phyloP scores from a whole-genome alignment of 2,797 vertebrate species.

The Melopsittacus undulatus region DNA sequence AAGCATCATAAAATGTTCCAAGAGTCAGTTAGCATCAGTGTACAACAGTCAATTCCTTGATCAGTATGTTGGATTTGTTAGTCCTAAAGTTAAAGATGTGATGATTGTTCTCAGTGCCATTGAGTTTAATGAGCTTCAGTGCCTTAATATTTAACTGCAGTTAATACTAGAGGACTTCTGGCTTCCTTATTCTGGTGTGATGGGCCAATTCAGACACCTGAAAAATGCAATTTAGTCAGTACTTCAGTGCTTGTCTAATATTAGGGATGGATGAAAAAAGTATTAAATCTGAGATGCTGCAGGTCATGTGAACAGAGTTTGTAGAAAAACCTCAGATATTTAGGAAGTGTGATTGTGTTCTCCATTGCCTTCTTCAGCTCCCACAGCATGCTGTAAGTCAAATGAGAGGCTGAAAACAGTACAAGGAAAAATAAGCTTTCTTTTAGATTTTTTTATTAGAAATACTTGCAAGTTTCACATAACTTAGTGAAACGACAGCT shows the following conservation, averaged over 20 bases:
- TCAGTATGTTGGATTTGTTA: background rate
- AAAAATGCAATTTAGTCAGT: background rate
- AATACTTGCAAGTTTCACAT: slow-evolving; percentile 27
- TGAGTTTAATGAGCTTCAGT: slow-evolving; percentile 1
- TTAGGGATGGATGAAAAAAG: background rate
- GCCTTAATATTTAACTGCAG: background rate
- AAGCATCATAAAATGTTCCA: background rate
- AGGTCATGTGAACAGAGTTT: background rate
- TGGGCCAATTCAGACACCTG: background rate
- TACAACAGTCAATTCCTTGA: background rate
- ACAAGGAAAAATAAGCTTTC: slow-evolving; percentile 5
- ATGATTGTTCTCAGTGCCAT: background rate
- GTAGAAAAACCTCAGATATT: background rate
- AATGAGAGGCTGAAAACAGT: background rate
- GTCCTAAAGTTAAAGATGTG: background rate
- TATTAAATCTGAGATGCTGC: background rate
- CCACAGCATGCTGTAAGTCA: background rate
- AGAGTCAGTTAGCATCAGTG: background rate
- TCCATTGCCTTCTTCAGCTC: background rate
- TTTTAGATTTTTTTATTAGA: slow-evolving; percentile 22
- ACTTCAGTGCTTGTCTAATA: background rate
- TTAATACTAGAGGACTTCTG: background rate
- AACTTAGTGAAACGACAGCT: slow-evolving; percentile 12
- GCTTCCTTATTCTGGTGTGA: background rate
- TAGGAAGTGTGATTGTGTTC: background rate